Base-by-base conservation (phyloP, 2,888 invertebrate species). In the Beris morrisii region DNA sequence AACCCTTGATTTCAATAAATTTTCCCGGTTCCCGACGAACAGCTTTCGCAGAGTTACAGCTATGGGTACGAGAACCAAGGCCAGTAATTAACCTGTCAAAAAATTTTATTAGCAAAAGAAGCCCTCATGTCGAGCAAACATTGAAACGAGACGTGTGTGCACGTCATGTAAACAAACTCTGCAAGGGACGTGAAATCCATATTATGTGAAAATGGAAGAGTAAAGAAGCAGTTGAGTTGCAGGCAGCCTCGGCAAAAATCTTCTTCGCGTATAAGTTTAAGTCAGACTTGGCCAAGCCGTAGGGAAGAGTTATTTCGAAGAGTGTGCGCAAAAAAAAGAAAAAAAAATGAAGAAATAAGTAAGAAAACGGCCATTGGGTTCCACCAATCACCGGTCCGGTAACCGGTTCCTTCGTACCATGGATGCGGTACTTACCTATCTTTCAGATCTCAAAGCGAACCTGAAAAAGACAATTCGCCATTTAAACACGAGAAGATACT, bases 1-100 rank as follows among this genome's bases (percentile, higher is more conserved):
- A 38, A 38, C 38, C 38, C 38, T 59, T 59, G 59, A 59, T 59
- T 59, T 59, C 59, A 59, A 59, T 59, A 59, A 48, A 59, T 59
- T 59, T 30, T 59, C 32, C 30, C 11, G 5, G 46, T 4, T 56
- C 9, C 38, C 9, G 38, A 3, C 22, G 22, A 22, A 22, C 22
- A 2, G 22, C 22, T 22, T 22, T 22, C 22, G 22, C 22, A 22
- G 43, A 22, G 43, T 13, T 12, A 38, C 38, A 56, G 15, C 56
- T 56, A 43, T 43, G 7, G 9, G 38, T 43, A 56, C 12, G n/a
- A 52, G 32, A 52, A n/a, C 28, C 61, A 61, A 9, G 12, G 30
- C 38, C 38, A 7, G 43, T 52, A 61, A 61, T 61, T 61, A 61
- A 61, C 38, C 61, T 61, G 61, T 61, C 61, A 38, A 61, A 61